Percentiles rank a stretch among this genome's conserved stretches.
phyloP scores from a whole-genome alignment of 2,888 invertebrate species.

The Hydrotaea diabolus region DNA sequence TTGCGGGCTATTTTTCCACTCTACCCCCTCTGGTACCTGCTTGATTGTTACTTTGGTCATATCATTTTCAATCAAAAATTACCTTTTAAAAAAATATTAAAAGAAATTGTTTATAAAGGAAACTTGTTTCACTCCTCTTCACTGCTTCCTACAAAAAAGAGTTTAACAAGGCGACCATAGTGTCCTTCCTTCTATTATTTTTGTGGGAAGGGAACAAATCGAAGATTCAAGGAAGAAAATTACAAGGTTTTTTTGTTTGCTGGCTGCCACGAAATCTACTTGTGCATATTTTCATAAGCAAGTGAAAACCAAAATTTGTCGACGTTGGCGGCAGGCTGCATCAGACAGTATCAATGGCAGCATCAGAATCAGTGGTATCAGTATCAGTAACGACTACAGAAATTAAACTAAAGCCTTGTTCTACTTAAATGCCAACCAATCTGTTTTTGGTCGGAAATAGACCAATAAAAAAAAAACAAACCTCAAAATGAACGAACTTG shows the following conservation, averaged over 20 bases:
- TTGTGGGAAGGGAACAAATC: neutral
- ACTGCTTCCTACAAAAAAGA: neutral
- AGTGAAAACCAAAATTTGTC: slow-evolving; percentile 24
- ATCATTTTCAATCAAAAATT: slow-evolving; percentile 13
- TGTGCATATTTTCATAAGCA: slow-evolving; percentile 34
- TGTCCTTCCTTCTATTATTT: neutral
- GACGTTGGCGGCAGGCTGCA: neutral
- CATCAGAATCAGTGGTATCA: neutral
- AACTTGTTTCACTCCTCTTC: neutral
- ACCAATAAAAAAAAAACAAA: neutral
- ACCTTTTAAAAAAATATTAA: neutral
- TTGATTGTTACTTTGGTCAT: neutral
- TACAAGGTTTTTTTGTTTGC: neutral
- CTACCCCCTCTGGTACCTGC: too few species aligned
- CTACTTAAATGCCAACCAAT: slow-evolving; percentile 63
- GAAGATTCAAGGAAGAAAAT: neutral
- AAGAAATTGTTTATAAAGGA: neutral
- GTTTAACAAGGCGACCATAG: neutral
- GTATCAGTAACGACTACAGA: slow-evolving; percentile 34
- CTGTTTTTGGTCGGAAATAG: slow-evolving; percentile 8
- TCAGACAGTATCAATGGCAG: neutral
- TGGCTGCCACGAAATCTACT: neutral
- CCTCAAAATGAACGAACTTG: slow-evolving; percentile 7
- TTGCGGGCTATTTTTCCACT: neutral
- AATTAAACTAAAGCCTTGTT: slow-evolving; percentile 59